Evolutionary conservation across 1,140 invertebrate genomes (phyloP), one percentile per base, ranked within the genome.

Genomic region (Drosophila watanabei): DNA sequence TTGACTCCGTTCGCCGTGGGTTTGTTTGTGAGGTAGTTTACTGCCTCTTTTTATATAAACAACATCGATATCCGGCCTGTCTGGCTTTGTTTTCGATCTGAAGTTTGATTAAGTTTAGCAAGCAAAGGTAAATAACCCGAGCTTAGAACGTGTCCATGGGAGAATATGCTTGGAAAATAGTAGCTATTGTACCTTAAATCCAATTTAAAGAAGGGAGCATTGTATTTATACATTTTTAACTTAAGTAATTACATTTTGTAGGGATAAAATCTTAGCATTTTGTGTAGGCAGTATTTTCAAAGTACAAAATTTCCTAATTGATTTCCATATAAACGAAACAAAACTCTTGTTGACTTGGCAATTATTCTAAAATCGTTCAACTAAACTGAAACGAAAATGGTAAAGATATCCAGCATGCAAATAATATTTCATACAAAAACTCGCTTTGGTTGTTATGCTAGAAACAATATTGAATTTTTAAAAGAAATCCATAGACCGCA

Each of bases 11-110:
- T 5, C n/a, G 39, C n/a, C 18, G n/a, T 45, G 49, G 59, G 49
- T 45, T 37, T 28, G 71, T 76, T 49, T 75, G 48, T 28, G 18
- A 41, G n/a, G 33, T 71, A 45, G 18, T 75, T 77, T 58, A 20
- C 75, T 76, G 48, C 46, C 54, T 68, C 62, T 68, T 56, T 56
- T 68, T 30, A 24, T 49, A 61, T 41, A 73, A 61, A 61, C 46
- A 61, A 73, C 45, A 45, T 28, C 39, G 56, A 61, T 52, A 61
- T 45, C 70, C 24, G 14, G n/a, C 14, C 45, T 45, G 71, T 75
- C 56, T 73, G 56, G 32, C 54, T 35, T 72, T 52, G 56, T 48
- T 35, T 73, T 72, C 30, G 52, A 60, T 71, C 59, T 48, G 16
- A 9, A 75, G 24, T 61, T 61, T 61, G 46, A 75, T 73, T 75